phyloP scores from a whole-genome alignment of 1,140 invertebrate genomes.

The Drosophila pectinifera region DNA sequence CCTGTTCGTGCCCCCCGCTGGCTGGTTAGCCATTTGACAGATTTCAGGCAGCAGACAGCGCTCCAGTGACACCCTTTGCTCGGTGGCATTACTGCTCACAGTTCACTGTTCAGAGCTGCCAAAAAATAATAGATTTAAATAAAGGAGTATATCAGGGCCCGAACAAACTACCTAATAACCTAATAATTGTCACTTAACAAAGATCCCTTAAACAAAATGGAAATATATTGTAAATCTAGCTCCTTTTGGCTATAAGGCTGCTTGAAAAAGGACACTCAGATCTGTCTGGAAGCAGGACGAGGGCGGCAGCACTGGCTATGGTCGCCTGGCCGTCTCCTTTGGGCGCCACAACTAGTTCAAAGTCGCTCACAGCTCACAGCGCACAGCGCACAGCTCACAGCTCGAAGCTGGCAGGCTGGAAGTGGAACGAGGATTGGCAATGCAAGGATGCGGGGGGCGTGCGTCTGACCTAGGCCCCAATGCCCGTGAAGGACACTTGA shows the following conservation, averaged over 20 bases:
- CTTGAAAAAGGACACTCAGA: neutral
- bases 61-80: slow-evolving; percentile 16
- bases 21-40: slow-evolving; percentile 77
- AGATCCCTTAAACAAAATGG: too few relatives aligned
- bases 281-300: neutral
- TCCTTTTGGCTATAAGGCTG: too few relatives aligned
- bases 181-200: too few relatives aligned
- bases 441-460: slow-evolving; percentile 4
- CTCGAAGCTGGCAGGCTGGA: neutral
- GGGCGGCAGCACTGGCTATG: neutral
- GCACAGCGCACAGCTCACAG: neutral
- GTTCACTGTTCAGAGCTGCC: neutral
- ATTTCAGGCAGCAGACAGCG: slow-evolving; percentile 45
- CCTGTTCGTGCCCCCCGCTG: slow-evolving; percentile 11
- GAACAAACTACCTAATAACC: too few relatives aligned
- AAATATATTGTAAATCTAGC: too few relatives aligned
- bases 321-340: slow-evolving; percentile 17
- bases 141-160: too few relatives aligned
- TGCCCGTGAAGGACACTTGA: slow-evolving; percentile 75
- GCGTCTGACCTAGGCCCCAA: slow-evolving; percentile 81
- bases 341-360: slow-evolving; percentile 65
- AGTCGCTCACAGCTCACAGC: slow-evolving; percentile 38
- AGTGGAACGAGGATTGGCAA: slow-evolving; percentile 6
- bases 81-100: neutral
- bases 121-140: too few relatives aligned